A percentile compares a stretch with the other conserved stretches of the same genome.
phyloP scores from a whole-genome alignment of 2,113 vertebrate genomes.

The Apeltes quadracus region DNA sequence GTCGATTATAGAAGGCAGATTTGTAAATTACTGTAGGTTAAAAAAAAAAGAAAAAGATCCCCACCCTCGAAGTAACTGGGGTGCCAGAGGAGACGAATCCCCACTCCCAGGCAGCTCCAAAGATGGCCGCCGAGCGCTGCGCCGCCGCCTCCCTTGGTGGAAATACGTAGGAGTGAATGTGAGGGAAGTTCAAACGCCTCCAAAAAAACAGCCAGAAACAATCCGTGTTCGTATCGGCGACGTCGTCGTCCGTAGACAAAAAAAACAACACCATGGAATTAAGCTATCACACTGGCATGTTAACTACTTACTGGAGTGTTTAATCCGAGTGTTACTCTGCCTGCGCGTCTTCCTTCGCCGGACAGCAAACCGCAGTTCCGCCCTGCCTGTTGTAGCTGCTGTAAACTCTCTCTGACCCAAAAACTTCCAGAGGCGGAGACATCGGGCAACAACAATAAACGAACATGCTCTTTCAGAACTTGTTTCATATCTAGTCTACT shows the following conservation, averaged over 20 bases:
- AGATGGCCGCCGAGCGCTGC: constrained; percentile 82
- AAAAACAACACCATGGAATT: too few species aligned
- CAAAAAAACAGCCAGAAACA: constrained; percentile 57
- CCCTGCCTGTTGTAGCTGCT: constrained; percentile 62
- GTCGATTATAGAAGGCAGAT: constrained; percentile 29
- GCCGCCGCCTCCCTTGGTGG: constrained; percentile 77
- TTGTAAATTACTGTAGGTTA: constrained; percentile 39
- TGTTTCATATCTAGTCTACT: not conserved
- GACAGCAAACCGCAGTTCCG: constrained; percentile 69
- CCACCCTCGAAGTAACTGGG: constrained; percentile 77
- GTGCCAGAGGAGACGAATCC: constrained; percentile 71
- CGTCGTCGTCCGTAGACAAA: too few species aligned
- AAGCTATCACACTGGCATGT: constrained; percentile 6
- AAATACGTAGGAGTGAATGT: constrained; percentile 65
- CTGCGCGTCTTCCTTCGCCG: constrained; percentile 53
- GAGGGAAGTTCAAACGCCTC: constrained; percentile 66
- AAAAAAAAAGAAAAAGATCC: constrained; percentile 55
- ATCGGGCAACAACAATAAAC: not conserved
- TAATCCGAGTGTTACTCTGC: constrained; percentile 50
- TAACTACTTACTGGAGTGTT: constrained; percentile 27
- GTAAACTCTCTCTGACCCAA: constrained; percentile 74
- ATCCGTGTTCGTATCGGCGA: constrained; percentile 33
- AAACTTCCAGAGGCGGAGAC: constrained; percentile 69
- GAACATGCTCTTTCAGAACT: not conserved
- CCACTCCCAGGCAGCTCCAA: constrained; percentile 79